Evolutionary conservation across 2,113 vertebrate genomes (phyloP).

Genomic region (Lepidothrix coronata): DNA sequence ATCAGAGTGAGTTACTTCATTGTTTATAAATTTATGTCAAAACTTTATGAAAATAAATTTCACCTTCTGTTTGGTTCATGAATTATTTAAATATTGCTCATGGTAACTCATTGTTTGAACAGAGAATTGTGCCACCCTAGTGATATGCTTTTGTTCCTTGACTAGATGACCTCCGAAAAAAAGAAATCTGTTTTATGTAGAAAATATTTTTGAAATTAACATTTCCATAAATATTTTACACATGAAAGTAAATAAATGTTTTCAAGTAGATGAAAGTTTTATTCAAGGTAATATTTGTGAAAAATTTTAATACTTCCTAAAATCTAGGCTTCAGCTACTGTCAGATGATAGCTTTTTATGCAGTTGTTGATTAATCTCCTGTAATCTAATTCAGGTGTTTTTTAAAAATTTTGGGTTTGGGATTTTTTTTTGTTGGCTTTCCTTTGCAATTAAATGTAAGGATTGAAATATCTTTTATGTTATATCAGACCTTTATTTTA

Average conservation of each 20-base stretch:
- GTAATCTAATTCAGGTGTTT: neutral
- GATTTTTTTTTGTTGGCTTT: neutral
- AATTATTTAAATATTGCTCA: neutral
- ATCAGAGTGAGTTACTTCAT: neutral
- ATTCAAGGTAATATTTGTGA: neutral
- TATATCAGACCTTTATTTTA: neutral
- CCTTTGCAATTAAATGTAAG: neutral
- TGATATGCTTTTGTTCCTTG: neutral
- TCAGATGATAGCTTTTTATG: neutral
- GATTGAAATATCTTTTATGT: neutral
- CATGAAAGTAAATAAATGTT: neutral
- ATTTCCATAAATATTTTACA: neutral
- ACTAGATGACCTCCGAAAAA: neutral
- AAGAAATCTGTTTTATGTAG: neutral
- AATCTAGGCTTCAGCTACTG: neutral
- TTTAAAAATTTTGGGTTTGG: neutral
- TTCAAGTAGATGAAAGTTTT: neutral
- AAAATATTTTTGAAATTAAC: neutral
- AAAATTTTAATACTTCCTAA: neutral
- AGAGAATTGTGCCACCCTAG: neutral
- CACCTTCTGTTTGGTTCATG: neutral
- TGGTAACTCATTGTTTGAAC: neutral
- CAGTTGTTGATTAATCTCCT: neutral
- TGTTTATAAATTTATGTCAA: neutral
- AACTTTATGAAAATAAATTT: slow-evolving; percentile 13